Conservation (phyloP, 2,113 vertebrate species). For the Neomonachus schauinslandi region DNA sequence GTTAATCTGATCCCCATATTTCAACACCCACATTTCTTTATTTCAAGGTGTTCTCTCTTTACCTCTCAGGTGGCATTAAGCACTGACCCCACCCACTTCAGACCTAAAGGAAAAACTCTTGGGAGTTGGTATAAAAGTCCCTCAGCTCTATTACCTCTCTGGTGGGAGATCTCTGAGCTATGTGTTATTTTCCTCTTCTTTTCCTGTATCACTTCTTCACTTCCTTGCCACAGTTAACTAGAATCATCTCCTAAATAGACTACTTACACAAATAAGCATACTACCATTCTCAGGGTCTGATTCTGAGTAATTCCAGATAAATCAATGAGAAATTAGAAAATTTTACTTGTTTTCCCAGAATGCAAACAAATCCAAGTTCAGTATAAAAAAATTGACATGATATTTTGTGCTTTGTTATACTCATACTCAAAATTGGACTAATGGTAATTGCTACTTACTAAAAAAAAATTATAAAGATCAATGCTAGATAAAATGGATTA, state of each 20-base stretch:
- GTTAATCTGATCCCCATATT: not conserved
- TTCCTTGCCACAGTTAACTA: not conserved
- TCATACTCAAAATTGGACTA: not conserved
- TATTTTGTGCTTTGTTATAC: not conserved
- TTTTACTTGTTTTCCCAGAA: not conserved
- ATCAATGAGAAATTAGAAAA: not conserved
- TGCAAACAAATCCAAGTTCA: conserved; percentile 7
- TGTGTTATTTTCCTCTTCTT: not conserved
- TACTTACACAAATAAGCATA: not conserved
- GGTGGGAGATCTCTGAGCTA: not conserved
- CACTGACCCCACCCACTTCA: not conserved
- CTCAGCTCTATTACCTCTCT: not conserved
- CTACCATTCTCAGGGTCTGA: not conserved
- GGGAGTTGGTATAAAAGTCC: not conserved
- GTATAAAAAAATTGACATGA: not conserved
- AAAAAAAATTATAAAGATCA: not conserved
- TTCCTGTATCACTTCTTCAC: not conserved
- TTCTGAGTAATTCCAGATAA: not conserved
- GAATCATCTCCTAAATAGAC: not conserved
- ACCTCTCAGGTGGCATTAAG: not conserved
- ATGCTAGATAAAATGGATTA: not conserved
- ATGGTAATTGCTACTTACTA: not conserved
- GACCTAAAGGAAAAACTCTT: not conserved
- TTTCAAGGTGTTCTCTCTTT: not conserved
- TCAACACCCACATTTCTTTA: not conserved